Percentiles rank a stretch among this genome's conserved stretches.
These are phyloP conservation scores for Holocentrus rufus DNA, from an alignment of 2,797 vertebrate species.

Conservation along the genomic window DNA sequence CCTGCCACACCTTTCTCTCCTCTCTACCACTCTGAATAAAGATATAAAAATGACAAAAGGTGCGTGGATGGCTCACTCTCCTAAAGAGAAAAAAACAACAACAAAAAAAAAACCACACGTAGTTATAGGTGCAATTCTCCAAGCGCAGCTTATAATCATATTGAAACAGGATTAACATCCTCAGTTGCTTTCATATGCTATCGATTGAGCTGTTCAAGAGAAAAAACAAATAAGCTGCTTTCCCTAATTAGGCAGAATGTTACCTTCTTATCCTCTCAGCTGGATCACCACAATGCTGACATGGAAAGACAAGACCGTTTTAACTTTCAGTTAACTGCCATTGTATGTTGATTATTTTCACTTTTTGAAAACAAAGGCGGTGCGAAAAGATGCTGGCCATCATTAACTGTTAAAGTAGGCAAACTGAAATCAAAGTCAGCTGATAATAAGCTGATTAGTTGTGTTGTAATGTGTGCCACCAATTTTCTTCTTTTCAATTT, in stretches of 20 bases:
- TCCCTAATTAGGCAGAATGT: slow-evolving; percentile 35
- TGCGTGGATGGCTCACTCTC: not conserved
- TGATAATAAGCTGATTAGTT: too few species aligned
- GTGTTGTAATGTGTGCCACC: too few species aligned
- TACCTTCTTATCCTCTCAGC: slow-evolving; percentile 11
- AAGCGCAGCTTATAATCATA: slow-evolving; percentile 53
- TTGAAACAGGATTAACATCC: slow-evolving; percentile 8
- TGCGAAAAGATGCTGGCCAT: too few species aligned
- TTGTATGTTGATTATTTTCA: not conserved
- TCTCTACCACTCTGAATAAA: too few species aligned
- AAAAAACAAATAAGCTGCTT: slow-evolving; percentile 26
- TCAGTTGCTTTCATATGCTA: slow-evolving; percentile 16
- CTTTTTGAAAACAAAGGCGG: too few species aligned
- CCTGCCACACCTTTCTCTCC: slow-evolving; percentile 10
- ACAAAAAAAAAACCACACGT: not conserved
- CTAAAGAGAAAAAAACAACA: not conserved
- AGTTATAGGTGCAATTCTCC: slow-evolving; percentile 73
- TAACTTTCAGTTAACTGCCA: not conserved
- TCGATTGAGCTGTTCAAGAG: slow-evolving; percentile 37
- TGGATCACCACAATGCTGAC: not conserved
- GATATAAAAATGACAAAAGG: not conserved
- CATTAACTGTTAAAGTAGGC: too few species aligned
- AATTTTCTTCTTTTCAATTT: too few species aligned
- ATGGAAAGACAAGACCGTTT: not conserved
- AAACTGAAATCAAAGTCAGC: not conserved